Evolutionary conservation across 2,888 invertebrate genomes (phyloP).

Genomic region (Hypena proboscidalis): DNA sequence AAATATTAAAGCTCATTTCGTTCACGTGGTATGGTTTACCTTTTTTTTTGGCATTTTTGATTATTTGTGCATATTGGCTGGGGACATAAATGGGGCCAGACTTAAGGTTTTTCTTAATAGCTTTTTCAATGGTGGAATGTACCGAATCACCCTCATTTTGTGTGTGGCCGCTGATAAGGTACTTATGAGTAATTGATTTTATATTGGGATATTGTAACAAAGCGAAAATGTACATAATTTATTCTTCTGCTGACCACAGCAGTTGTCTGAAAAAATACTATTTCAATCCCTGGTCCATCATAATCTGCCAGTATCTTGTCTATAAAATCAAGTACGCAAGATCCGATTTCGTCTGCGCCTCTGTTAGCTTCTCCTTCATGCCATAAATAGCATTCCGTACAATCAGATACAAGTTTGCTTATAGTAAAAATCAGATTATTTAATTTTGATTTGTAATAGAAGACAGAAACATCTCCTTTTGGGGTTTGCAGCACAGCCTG

Average conservation of each 20-base stretch:
- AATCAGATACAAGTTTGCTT: slow-evolving; percentile 3
- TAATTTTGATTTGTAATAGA: slow-evolving; percentile 12
- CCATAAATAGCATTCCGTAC: slow-evolving; percentile 12
- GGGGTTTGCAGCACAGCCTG: slow-evolving; percentile 8
- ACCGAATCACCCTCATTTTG: slow-evolving; percentile 12
- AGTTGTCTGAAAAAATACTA: slow-evolving; percentile 26
- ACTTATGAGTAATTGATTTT: slow-evolving; percentile 14
- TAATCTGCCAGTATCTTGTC: slow-evolving; percentile 5
- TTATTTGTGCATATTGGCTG: slow-evolving; percentile 9
- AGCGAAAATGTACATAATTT: slow-evolving; percentile 26
- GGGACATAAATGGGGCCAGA: slow-evolving; percentile 18
- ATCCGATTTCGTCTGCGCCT: slow-evolving; percentile 15
- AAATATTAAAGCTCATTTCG: slow-evolving; percentile 3
- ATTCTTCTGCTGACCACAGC: slow-evolving; percentile 26
- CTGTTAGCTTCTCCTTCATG: slow-evolving; percentile 9
- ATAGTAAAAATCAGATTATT: slow-evolving; percentile 11
- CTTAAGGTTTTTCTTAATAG: slow-evolving; percentile 6
- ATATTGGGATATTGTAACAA: slow-evolving; percentile 4
- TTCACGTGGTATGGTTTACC: slow-evolving; percentile 6
- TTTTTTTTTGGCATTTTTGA: slow-evolving; percentile 9
- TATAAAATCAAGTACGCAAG: slow-evolving; percentile 6
- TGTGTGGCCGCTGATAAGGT: slow-evolving; percentile 11
- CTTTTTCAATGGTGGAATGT: slow-evolving; percentile 13
- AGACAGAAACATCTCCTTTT: slow-evolving; percentile 5
- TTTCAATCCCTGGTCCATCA: not conserved